Evolutionary conservation across 2,888 invertebrate genomes (phyloP).

Genomic region (Pogonocherus hispidulus): DNA sequence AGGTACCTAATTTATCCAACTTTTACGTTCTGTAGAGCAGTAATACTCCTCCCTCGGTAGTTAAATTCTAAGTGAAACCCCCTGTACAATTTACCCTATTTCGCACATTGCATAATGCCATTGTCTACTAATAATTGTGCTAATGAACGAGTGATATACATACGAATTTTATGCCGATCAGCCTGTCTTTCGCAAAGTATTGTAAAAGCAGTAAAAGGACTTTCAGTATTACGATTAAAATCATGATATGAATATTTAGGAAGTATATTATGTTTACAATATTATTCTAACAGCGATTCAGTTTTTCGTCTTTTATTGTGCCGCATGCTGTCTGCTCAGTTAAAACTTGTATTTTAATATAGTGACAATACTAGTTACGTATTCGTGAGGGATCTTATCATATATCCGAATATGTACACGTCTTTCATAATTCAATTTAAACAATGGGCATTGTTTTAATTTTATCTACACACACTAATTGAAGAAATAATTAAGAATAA

Average conservation of each 20-base stretch:
- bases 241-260: slow-evolving; percentile 47
- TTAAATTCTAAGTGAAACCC: not conserved
- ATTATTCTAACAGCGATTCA: slow-evolving; percentile 34
- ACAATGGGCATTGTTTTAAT: slow-evolving; percentile 29
- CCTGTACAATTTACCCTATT: not conserved
- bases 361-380: slow-evolving; percentile 7
- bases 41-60: not conserved
- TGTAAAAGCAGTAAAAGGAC: slow-evolving; percentile 34
- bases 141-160: slow-evolving; percentile 5
- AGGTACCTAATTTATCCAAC: too few species aligned
- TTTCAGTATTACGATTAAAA: slow-evolving; percentile 49
- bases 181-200: slow-evolving; percentile 38
- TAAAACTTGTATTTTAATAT: not conserved
- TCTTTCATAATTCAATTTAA: slow-evolving; percentile 19
- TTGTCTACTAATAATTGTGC: not conserved
- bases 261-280: slow-evolving; percentile 42
- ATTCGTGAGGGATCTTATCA: not conserved
- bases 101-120: not conserved
- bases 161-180: slow-evolving; percentile 19
- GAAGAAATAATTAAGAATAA: slow-evolving; percentile 10
- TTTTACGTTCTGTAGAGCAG: not conserved
- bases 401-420: slow-evolving; percentile 27
- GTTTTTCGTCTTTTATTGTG: slow-evolving; percentile 12
- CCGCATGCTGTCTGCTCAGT: slow-evolving; percentile 5
- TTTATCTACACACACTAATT: not conserved